Conservation (phyloP, 2,113 vertebrate genomes). For the Lipophrys pholis region DNA sequence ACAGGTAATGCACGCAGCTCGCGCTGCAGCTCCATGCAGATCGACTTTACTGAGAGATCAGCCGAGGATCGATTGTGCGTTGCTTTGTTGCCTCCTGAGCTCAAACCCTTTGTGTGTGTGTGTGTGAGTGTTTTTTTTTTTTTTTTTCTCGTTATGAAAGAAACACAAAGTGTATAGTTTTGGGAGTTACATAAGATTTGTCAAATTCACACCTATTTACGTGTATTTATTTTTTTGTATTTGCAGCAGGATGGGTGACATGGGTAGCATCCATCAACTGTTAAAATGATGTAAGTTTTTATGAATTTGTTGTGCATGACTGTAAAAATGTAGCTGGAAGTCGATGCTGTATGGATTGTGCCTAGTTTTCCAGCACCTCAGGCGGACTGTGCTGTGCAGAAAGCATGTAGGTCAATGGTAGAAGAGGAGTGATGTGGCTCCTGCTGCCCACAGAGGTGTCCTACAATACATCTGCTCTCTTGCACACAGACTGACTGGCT, state of each 20-base stretch:
- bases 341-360: slow-evolving; percentile 43
- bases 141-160: neutral
- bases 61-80: too few relatives aligned
- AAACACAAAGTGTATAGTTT: slow-evolving; percentile 45
- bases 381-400: slow-evolving; percentile 48
- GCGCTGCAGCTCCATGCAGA: too few relatives aligned
- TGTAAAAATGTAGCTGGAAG: slow-evolving; percentile 19
- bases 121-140: too few relatives aligned
- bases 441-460: slow-evolving; percentile 73
- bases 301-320: slow-evolving; percentile 7
- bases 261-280: neutral
- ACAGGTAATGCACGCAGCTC: slow-evolving; percentile 49
- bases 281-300: neutral
- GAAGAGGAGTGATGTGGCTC: slow-evolving; percentile 78
- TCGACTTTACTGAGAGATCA: too few relatives aligned
- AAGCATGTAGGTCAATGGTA: slow-evolving; percentile 80
- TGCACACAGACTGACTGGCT: slow-evolving; percentile 15
- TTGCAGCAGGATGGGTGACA: neutral
- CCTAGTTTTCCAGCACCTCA: slow-evolving; percentile 55
- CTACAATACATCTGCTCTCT: slow-evolving; percentile 61
- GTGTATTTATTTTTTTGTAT: slow-evolving; percentile 2
- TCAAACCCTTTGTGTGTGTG: too few relatives aligned
- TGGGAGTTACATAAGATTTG: slow-evolving; percentile 4
- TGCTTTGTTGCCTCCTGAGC: neutral
- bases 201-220: neutral